phyloP scores from a whole-genome alignment of 2,113 vertebrate genomes.

The Oreochromis niloticus region DNA sequence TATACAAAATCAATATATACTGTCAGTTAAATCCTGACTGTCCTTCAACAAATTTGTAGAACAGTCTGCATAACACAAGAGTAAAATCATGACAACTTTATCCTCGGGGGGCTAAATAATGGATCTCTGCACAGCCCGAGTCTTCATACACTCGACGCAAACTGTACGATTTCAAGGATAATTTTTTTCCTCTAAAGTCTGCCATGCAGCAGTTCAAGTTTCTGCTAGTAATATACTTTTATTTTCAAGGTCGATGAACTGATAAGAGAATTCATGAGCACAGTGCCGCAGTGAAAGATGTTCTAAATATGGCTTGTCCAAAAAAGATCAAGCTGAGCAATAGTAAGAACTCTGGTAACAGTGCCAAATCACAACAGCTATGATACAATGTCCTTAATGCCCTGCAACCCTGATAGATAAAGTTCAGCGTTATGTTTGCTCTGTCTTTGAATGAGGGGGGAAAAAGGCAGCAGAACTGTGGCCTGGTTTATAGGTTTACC shows the following conservation, averaged over 20 bases:
- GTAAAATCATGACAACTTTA: background rate
- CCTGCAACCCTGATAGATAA: conserved; percentile 10
- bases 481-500: conserved; percentile 51
- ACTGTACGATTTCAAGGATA: background rate
- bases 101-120: background rate
- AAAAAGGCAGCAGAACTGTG: conserved; percentile 17
- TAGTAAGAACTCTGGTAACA: background rate
- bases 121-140: background rate
- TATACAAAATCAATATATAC: rapidly evolving
- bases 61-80: background rate
- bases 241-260: background rate
- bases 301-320: background rate
- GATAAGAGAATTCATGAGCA: background rate
- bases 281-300: background rate
- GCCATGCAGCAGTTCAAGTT: background rate
- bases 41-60: background rate
- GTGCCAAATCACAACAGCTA: conserved; percentile 10
- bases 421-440: conserved; percentile 24
- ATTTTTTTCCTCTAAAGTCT: background rate
- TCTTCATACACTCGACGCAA: background rate
- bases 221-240: background rate
- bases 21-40: background rate
- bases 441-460: conserved; percentile 14
- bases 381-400: conserved; percentile 5
- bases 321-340: conserved; percentile 14